Evolutionary conservation across 2,888 invertebrate genomes (phyloP).

Genomic region (Drosophila falleni): DNA sequence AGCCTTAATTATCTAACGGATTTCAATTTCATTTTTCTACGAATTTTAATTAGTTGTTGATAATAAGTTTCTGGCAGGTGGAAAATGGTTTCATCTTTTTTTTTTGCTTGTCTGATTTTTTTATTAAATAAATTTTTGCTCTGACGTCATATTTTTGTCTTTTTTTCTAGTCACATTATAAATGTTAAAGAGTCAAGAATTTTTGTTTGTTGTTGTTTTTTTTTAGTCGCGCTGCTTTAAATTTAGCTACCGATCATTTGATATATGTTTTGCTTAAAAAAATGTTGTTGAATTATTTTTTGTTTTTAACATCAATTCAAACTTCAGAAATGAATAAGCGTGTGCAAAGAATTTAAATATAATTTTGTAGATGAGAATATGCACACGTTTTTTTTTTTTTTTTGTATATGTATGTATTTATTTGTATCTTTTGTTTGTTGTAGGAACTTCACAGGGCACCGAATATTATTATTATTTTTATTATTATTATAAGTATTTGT

Average conservation of each 20-base stretch:
- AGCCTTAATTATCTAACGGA: conserved; percentile 8
- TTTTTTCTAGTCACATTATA: conserved; percentile 18
- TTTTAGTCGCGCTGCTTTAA: conserved; percentile 48
- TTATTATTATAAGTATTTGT: conserved; percentile 14
- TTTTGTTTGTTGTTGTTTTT: conserved; percentile 31
- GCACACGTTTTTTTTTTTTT: conserved; percentile 20
- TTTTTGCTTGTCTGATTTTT: conserved; percentile 22
- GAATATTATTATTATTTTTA: conserved; percentile 28
- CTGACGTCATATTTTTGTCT: conserved; percentile 75
- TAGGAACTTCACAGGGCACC: conserved; percentile 19
- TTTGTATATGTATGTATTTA: conserved; percentile 2
- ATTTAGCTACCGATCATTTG: conserved; percentile 51
- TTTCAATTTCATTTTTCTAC: conserved; percentile 22
- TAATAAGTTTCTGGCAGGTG: conserved; percentile 34
- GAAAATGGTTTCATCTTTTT: conserved; percentile 23
- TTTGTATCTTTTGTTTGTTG: conserved; percentile 14
- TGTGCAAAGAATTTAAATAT: conserved; percentile 14
- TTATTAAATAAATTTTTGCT: conserved; percentile 54
- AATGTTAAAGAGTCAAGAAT: conserved; percentile 60
- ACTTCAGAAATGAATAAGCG: conserved; percentile 30
- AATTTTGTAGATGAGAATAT: conserved; percentile 17
- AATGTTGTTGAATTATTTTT: conserved; percentile 6
- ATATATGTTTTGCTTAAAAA: conserved; percentile 17
- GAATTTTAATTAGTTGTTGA: conserved; percentile 19
- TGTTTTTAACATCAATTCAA: conserved; percentile 50